Evolutionary conservation across 1,140 invertebrate species (phyloP), one percentile per base, ranked within the genome.

Genomic region (Ceratosolen fusciceps): DNA sequence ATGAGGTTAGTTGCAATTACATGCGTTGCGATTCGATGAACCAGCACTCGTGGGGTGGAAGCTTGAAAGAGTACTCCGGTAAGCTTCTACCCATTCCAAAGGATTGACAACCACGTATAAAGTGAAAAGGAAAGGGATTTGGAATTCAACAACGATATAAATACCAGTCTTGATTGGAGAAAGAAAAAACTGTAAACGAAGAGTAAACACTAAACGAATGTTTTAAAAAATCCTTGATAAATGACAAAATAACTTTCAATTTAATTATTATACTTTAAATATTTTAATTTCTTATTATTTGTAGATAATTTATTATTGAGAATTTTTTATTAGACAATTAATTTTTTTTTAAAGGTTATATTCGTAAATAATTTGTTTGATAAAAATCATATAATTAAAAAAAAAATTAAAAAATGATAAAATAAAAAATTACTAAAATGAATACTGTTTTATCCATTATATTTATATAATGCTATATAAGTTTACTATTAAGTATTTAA

Each of bases 1-100:
- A 90, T 89, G 85, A 88, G 84, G 87, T 90, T 89, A 90, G 86
- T 82, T 88, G 87, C 87, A 90, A 90, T 90, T 90, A 90, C 85
- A 87, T 89, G 87, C 86, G 88, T 89, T 89, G 87, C 85, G 84
- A 87, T 84, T 86, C 85, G 84, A 83, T 81, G 85, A 83, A 83
- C 85, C 83, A 83, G 82, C 75, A 34, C 21, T n/a, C 10, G 58
- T n/a, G 14, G 43, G 19, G 29, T 19, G 16, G 70, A 21, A 43
- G n/a, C 29, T 58, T n/a, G 56, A 77, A 43, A 77, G 49, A 74
- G 73, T 8, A 39, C 39, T 49, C 37, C 7, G 29, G 16, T 75
- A 74, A 74, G 54, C 56, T 60, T 39, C 3, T 34, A 39, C 24
- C 31, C 52, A 56, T 34, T 73, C 52, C 52, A 73, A 54, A 37